Percentiles rank a stretch among this genome's conserved stretches.
Evolutionary conservation across 2,113 vertebrate genomes (phyloP).

Genomic region (Hyperoodon ampullatus): DNA sequence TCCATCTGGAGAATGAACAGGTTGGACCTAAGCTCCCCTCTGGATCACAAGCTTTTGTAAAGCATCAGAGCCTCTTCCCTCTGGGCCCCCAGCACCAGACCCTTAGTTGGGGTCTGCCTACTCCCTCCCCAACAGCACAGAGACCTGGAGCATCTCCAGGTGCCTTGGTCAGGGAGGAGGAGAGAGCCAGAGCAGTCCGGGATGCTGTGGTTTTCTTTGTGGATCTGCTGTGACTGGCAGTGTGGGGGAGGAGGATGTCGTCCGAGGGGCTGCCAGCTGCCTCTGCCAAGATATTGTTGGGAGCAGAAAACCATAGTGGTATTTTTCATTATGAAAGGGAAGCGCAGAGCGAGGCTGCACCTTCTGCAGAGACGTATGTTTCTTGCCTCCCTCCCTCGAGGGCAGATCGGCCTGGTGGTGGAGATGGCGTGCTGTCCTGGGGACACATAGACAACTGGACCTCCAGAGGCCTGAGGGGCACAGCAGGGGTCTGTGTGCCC

Average conservation of each 20-base stretch:
- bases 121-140: background rate
- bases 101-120: background rate
- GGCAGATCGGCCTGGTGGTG: background rate
- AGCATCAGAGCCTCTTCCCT: background rate
- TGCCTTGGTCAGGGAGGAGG: accelerated
- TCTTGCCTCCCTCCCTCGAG: background rate
- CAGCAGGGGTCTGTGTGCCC: background rate
- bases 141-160: background rate
- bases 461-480: background rate
- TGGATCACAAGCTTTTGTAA: background rate
- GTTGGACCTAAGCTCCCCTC: background rate
- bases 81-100: background rate
- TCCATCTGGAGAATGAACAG: background rate
- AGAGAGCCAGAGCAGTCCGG: background rate
- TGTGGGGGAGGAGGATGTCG: background rate
- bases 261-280: constrained; percentile 50
- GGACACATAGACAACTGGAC: background rate
- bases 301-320: constrained; percentile 48
- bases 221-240: constrained; percentile 20
- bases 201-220: background rate
- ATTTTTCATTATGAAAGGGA: constrained; percentile 74
- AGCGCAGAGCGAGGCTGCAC: background rate
- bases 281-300: background rate
- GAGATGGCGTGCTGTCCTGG: background rate
- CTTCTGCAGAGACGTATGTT: constrained; percentile 25